Percentiles rank a stretch among this genome's conserved stretches.
Conservation (phyloP, 2,888 invertebrate genomes). For the Drosophila robusta region DNA sequence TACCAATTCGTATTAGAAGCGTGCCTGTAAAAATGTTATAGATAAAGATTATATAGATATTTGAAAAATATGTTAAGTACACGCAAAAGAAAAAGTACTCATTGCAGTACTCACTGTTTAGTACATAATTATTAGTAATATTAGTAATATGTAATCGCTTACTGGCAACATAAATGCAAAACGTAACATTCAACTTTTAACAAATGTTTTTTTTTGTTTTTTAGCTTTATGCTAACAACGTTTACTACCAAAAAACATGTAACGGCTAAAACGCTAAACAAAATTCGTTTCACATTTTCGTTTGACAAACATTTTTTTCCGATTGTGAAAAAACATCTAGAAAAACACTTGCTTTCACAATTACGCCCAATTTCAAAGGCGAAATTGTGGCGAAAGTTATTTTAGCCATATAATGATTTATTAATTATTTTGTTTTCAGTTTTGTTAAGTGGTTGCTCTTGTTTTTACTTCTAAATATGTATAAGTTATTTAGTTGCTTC, state of each 20-base stretch:
- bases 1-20: background rate
- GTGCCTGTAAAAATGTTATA: background rate
- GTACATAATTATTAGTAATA: slow-evolving; percentile 26
- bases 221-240: slow-evolving; percentile 41
- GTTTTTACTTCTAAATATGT: slow-evolving; percentile 23
- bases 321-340: slow-evolving; percentile 9
- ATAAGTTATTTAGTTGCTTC: slow-evolving; percentile 63
- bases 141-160: slow-evolving; percentile 27
- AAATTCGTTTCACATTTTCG: slow-evolving; percentile 60
- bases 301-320: slow-evolving; percentile 32
- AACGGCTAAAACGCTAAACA: slow-evolving; percentile 66
- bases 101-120: slow-evolving; percentile 11
- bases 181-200: slow-evolving; percentile 62
- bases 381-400: background rate
- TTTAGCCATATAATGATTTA: slow-evolving; percentile 15
- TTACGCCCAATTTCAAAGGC: slow-evolving; percentile 1
- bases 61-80: background rate
- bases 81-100: slow-evolving; percentile 3
- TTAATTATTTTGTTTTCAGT: background rate
- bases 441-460: slow-evolving; percentile 15
- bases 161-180: slow-evolving; percentile 72
- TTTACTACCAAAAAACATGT: slow-evolving; percentile 58
- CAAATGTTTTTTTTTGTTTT: slow-evolving; percentile 34
- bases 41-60: background rate
- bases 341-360: slow-evolving; percentile 15